phyloP scores from a whole-genome alignment of 2,113 vertebrate genomes.

The Raphicerus campestris region DNA sequence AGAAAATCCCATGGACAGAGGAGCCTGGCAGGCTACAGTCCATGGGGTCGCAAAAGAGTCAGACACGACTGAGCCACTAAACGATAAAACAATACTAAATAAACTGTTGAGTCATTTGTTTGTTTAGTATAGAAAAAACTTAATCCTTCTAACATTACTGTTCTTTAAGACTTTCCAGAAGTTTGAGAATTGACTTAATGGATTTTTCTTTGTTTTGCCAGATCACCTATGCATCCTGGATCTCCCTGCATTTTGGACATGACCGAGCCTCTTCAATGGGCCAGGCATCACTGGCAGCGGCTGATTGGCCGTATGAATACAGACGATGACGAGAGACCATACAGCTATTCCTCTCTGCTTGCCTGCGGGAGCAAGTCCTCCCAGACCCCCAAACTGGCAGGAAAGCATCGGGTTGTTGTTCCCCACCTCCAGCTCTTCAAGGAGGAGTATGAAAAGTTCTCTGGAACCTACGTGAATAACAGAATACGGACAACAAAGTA shows the following conservation, averaged over 20 bases:
- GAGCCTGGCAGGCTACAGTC: not conserved
- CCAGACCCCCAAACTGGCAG: constrained; percentile 55
- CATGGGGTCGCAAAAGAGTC: not conserved
- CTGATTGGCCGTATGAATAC: constrained; percentile 67
- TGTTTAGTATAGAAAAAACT: not conserved
- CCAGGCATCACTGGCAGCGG: constrained; percentile 79
- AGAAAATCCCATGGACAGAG: not conserved
- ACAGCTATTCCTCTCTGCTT: constrained; percentile 46
- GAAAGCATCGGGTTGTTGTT: constrained; percentile 86
- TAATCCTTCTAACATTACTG: not conserved
- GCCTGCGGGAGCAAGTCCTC: constrained; percentile 40
- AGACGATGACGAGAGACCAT: constrained; percentile 60
- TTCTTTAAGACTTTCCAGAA: not conserved
- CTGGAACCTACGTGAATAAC: constrained; percentile 87
- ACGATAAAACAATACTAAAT: not conserved
- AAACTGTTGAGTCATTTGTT: not conserved
- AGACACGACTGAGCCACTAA: not conserved
- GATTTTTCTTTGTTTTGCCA: constrained; percentile 15
- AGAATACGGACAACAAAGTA: constrained; percentile 96
- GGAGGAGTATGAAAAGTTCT: constrained; percentile 84
- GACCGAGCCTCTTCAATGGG: constrained; percentile 84
- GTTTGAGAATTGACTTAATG: not conserved
- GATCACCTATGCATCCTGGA: not conserved
- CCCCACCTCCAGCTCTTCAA: constrained; percentile 82
- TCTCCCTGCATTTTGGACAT: constrained; percentile 1